phyloP scores from a whole-genome alignment of 2,113 vertebrate species.

The Lichenostomus cassidix region DNA sequence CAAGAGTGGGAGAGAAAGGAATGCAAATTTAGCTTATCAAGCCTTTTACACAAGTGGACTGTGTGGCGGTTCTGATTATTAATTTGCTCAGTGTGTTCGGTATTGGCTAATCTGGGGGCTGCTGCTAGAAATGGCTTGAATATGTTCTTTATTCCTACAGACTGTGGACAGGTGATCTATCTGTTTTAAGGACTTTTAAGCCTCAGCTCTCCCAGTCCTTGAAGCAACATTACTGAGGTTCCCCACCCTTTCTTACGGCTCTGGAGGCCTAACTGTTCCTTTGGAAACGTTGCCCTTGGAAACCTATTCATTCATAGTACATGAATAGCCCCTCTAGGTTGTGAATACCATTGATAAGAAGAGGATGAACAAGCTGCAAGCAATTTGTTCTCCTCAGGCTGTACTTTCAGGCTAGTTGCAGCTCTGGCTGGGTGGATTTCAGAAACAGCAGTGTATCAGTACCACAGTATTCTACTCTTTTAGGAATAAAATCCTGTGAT shows the following conservation, averaged over 20 bases:
- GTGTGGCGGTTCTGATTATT: background rate
- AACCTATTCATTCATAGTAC: conserved; percentile 76
- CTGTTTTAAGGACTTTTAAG: conserved; percentile 43
- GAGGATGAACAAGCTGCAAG: conserved; percentile 29
- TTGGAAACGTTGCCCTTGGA: conserved; percentile 73
- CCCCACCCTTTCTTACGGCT: conserved; percentile 44
- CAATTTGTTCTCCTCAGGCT: conserved; percentile 46
- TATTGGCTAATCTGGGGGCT: background rate
- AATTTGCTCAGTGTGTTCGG: conserved; percentile 33
- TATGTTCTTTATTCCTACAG: background rate
- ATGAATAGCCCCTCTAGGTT: conserved; percentile 68
- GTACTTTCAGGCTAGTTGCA: conserved; percentile 12
- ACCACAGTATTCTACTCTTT: background rate
- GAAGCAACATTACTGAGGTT: conserved; percentile 19
- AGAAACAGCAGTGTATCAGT: background rate
- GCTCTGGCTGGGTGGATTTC: conserved; percentile 65
- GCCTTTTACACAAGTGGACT: conserved; percentile 20
- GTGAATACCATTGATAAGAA: conserved; percentile 59
- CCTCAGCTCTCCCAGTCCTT: background rate
- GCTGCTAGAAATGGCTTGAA: background rate
- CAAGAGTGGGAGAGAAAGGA: conserved; percentile 55
- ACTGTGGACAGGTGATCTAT: background rate
- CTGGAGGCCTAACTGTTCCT: conserved; percentile 28
- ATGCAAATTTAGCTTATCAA: conserved; percentile 24
- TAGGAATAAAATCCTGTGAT: conserved; percentile 1